Evolutionary conservation across 2,113 vertebrate genomes (phyloP).

Genomic region (Tragulus kanchil): DNA sequence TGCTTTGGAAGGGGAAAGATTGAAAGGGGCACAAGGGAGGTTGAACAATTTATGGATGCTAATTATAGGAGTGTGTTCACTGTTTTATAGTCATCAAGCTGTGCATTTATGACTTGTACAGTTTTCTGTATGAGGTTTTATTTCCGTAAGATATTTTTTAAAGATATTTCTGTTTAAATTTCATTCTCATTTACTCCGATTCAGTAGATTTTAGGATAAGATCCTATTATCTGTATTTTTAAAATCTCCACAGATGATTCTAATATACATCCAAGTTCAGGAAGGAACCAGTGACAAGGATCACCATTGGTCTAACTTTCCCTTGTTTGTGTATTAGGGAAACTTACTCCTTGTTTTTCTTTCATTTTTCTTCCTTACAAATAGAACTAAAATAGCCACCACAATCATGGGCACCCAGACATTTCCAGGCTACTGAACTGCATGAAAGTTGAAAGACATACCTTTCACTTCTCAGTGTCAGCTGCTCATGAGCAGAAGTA

Average conservation of each 20-base stretch:
- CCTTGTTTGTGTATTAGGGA: neutral
- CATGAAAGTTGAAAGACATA: neutral
- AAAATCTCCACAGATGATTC: neutral
- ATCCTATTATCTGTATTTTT: neutral
- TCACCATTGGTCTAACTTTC: neutral
- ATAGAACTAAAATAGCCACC: neutral
- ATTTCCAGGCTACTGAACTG: neutral
- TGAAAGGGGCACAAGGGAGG: neutral
- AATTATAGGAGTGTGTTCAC: neutral
- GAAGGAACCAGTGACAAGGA: neutral
- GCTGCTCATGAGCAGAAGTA: neutral
- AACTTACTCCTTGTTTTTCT: neutral
- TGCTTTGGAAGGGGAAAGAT: neutral
- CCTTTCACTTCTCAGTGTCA: neutral
- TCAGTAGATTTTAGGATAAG: neutral
- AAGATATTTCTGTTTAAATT: neutral
- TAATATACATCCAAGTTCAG: neutral
- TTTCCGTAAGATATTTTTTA: neutral
- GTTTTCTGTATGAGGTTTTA: neutral
- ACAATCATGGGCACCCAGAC: accelerated
- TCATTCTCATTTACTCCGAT: neutral
- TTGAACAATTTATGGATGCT: neutral
- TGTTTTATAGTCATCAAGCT: neutral
- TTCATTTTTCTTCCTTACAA: neutral
- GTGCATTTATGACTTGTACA: neutral